A percentile compares a stretch with the other conserved stretches of the same genome.
phyloP scores from a whole-genome alignment of 2,113 vertebrate species.

The Anser brachyrhynchus region DNA sequence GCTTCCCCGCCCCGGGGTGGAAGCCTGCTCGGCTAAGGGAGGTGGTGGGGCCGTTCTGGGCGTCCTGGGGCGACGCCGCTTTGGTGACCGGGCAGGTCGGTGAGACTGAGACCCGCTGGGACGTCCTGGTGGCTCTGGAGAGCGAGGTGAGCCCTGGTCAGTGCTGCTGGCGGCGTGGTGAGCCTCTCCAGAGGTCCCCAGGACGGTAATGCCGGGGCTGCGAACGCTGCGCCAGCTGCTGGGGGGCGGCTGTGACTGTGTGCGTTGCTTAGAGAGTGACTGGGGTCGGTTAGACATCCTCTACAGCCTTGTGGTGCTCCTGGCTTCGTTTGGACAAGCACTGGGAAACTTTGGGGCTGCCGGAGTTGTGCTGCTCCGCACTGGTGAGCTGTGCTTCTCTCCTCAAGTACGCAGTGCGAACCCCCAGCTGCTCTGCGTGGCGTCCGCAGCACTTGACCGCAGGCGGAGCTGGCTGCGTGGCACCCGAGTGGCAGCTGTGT shows the following conservation, averaged over 20 bases:
- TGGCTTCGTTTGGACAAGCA: not conserved
- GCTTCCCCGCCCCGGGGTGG: not conserved
- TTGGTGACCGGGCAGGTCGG: not conserved
- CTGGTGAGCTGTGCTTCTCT: not conserved
- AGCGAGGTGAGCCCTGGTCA: not conserved
- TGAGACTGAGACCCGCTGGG: not conserved
- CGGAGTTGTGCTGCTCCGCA: rapidly evolving
- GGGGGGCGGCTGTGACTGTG: not conserved
- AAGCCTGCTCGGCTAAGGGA: not conserved
- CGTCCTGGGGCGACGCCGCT: not conserved
- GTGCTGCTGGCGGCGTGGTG: not conserved
- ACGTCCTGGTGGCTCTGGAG: not conserved
- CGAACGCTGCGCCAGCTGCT: not conserved
- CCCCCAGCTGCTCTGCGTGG: not conserved
- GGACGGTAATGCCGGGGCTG: too few relatives aligned
- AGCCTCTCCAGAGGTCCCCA: not conserved
- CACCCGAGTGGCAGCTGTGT: not conserved
- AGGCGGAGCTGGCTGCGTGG: not conserved
- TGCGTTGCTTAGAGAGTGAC: too few relatives aligned
- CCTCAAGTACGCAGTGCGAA: too few relatives aligned
- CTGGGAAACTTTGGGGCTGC: not conserved
- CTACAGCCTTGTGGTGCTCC: not conserved
- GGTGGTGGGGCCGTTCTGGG: not conserved
- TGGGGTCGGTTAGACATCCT: not conserved
- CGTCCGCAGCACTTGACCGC: not conserved